phyloP scores from a whole-genome alignment of 2,113 vertebrate species.

The Prinia subflava region DNA sequence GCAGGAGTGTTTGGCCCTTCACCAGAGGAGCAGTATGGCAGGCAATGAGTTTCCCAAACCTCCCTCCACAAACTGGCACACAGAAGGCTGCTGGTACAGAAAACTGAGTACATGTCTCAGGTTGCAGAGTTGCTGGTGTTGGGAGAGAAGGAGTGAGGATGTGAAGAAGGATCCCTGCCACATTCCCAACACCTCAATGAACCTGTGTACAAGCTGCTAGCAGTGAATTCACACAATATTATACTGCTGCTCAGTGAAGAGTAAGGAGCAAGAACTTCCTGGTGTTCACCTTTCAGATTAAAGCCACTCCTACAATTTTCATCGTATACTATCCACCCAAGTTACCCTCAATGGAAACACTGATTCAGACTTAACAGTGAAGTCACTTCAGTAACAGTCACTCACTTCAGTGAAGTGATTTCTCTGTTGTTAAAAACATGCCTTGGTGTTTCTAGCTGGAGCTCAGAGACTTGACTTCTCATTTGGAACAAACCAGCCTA shows the following conservation, averaged over 20 bases:
- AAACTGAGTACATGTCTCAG: not conserved
- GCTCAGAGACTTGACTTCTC: not conserved
- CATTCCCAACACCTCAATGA: not conserved
- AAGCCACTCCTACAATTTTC: not conserved
- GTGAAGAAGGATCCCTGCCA: not conserved
- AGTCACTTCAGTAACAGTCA: too few relatives aligned
- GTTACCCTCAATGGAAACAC: not conserved
- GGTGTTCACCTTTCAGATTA: not conserved
- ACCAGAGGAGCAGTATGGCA: not conserved
- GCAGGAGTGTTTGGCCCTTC: not conserved
- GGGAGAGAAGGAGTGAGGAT: fast-evolving
- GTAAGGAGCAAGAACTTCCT: not conserved
- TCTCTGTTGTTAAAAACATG: not conserved
- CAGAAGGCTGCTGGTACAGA: not conserved
- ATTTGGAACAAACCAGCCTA: not conserved
- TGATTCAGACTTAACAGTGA: not conserved
- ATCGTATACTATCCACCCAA: not conserved
- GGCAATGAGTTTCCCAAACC: not conserved
- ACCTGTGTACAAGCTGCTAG: not conserved
- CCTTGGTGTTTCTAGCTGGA: not conserved
- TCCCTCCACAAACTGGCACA: not conserved
- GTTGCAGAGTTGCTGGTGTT: not conserved
- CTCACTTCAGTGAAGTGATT: not conserved
- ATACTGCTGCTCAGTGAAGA: not conserved
- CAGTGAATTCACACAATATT: not conserved